Evolutionary conservation across 35 echinoderm and acorn worm species (phyloP).

Genomic region (Apostichopus japonicus): DNA sequence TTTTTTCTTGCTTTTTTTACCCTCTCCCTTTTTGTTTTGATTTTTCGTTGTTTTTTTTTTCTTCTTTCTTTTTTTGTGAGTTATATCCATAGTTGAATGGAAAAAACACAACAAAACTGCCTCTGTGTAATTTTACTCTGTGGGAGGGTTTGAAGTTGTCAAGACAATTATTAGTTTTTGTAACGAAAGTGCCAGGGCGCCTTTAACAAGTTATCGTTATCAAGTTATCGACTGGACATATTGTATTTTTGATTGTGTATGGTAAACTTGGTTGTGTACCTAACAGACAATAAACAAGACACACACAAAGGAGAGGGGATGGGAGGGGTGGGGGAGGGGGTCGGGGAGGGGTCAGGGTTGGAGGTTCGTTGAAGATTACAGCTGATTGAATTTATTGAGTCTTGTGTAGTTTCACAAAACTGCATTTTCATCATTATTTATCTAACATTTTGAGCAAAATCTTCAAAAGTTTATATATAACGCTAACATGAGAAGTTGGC

Average conservation of each 20-base stretch:
- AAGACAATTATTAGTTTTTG: conserved; percentile 4
- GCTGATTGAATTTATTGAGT: too few relatives aligned
- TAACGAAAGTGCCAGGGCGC: conserved; percentile 27
- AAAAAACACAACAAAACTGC: background rate
- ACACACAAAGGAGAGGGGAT: too few relatives aligned
- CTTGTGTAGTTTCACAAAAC: too few relatives aligned
- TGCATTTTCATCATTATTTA: too few relatives aligned
- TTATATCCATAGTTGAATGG: background rate
- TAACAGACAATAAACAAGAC: background rate
- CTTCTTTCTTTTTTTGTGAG: background rate
- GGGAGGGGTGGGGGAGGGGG: too few relatives aligned
- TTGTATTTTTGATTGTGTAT: background rate
- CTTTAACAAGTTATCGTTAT: background rate
- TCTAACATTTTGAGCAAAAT: too few relatives aligned
- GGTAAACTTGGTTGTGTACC: background rate
- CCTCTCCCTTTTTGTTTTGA: too few relatives aligned
- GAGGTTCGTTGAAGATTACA: too few relatives aligned
- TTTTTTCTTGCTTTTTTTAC: background rate
- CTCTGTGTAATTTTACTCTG: background rate
- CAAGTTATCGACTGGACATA: background rate
- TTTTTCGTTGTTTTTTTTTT: background rate
- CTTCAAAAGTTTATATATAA: too few relatives aligned
- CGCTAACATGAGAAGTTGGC: too few relatives aligned
- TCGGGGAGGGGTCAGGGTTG: too few relatives aligned
- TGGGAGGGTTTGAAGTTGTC: conserved; percentile 26